A percentile compares a stretch with the other conserved stretches of the same genome.
These are phyloP conservation scores for Alca torda DNA, from an alignment of 2,797 vertebrate species.

Conservation along the genomic window DNA sequence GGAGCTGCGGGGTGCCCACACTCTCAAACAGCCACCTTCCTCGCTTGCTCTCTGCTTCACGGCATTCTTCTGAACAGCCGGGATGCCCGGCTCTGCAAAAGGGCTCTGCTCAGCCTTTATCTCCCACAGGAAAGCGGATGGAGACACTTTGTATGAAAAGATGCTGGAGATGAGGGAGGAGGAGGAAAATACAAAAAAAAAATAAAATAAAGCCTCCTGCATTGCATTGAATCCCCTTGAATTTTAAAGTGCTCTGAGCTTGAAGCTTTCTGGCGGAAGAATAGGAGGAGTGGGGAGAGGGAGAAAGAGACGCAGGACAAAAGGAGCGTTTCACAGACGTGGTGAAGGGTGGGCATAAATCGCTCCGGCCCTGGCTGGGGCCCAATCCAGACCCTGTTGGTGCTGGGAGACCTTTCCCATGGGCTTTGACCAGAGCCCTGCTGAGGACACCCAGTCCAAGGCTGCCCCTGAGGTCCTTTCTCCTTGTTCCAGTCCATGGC, in stretches of 20 bases:
- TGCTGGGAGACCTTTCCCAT: neutral
- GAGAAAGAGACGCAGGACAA: neutral
- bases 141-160: neutral
- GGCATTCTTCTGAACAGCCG: neutral
- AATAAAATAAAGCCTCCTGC: neutral
- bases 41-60: neutral
- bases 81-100: neutral
- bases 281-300: neutral
- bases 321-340: neutral
- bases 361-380: neutral
- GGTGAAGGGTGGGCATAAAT: neutral
- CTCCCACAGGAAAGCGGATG: neutral
- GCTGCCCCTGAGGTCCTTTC: neutral
- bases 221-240: neutral
- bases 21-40: neutral
- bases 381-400: neutral
- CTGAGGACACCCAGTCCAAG: neutral
- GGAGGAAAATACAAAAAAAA: slow-evolving; percentile 8
- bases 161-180: slow-evolving; percentile 11
- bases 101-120: slow-evolving; percentile 9
- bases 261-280: neutral
- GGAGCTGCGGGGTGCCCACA: neutral
- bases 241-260: neutral
- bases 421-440: neutral
- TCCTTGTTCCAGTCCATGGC: fast-evolving